Base-by-base conservation (phyloP, 2,797 vertebrate species). In the Bovichtus diacanthus region DNA sequence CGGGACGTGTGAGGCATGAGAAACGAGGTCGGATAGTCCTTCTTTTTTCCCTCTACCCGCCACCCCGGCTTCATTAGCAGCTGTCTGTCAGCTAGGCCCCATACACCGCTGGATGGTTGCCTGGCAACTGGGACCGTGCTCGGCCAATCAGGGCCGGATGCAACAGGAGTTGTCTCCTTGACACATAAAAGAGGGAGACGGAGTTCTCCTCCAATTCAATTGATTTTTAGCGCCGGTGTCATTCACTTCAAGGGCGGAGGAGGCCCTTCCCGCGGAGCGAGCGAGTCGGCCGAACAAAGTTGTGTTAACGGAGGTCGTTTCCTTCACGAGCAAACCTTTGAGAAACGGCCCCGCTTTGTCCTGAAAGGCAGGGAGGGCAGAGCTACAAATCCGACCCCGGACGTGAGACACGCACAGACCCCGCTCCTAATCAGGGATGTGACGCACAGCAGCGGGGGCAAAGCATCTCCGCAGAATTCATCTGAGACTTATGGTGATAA, bases 101-200 rank as follows among this genome's bases (percentile, higher is more conserved):
- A 29, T 74, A 79, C 90, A 84, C 90, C 79, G 79, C 92, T 92
- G 92, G 89, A 91, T 80, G 87, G 95, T 95, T 95, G 94, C 95
- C 87, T 93, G 90, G 95, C 93, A 96, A 95, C 94, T 92, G 90
- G 90, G 88, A 87, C 89, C 90, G 88, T 78, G 85, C 83, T 84
- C 31, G 85, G 87, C 93, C 93, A 94, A 94, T 94, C 89, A 82
- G 84, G 80, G 62, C 83, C 51, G 49, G 88, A 90, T 91, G 91
- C 87, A 94, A 92, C 92, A 92, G 86, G 86, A 92, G 88, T 87
- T 86, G 73, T 86, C 80, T 82, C 87, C 87, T 87, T 80, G 77
- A 86, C 84, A 88, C 84, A 87, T 86, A 67, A 88, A 88, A 84
- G 81, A 83, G 78, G 65, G 84, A 81, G 74, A 63, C 59, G 6